A percentile compares a stretch with the other conserved stretches of the same genome.
Evolutionary conservation across 2,888 invertebrate genomes (phyloP).

Genomic region (Scaptodrosophila latifasciaeformis): DNA sequence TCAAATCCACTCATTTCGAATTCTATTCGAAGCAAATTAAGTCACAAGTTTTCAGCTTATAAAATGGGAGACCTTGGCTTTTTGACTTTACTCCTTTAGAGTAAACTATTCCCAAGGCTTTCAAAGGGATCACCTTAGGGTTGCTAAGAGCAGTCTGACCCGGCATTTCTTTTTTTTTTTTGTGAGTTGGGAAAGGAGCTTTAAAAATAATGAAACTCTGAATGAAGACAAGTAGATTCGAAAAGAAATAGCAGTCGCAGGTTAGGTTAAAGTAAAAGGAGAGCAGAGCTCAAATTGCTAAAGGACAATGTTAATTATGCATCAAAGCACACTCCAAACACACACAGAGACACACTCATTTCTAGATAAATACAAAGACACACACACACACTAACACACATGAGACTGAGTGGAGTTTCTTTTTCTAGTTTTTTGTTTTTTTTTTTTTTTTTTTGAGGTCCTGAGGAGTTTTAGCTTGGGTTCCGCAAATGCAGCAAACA

Average conservation of each 20-base stretch:
- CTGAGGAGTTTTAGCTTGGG: too few species aligned
- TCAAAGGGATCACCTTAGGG: constrained; percentile 30
- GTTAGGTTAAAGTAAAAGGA: constrained; percentile 44
- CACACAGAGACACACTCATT: constrained; percentile 13
- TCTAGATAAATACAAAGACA: too few species aligned
- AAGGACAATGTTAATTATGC: constrained; percentile 69
- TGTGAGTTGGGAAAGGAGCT: background rate
- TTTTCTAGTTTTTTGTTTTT: too few species aligned
- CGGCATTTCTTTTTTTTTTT: too few species aligned
- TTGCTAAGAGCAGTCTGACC: too few species aligned
- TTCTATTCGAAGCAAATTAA: too few species aligned
- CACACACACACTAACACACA: constrained; percentile 22
- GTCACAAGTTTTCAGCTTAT: too few species aligned
- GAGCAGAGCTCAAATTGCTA: constrained; percentile 49
- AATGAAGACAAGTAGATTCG: constrained; percentile 5
- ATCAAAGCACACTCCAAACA: constrained; percentile 46
- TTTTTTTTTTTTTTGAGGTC: too few species aligned
- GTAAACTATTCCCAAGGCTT: constrained; percentile 34
- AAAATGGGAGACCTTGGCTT: too few species aligned
- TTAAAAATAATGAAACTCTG: constrained; percentile 1
- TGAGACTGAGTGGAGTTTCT: too few species aligned
- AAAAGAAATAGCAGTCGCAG: constrained; percentile 27
- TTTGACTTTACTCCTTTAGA: too few species aligned
- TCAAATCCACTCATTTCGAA: too few species aligned
- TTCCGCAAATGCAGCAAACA: constrained; percentile 57